Evolutionary conservation across 2,113 vertebrate species (phyloP).

Genomic region (Myiopsitta monachus): DNA sequence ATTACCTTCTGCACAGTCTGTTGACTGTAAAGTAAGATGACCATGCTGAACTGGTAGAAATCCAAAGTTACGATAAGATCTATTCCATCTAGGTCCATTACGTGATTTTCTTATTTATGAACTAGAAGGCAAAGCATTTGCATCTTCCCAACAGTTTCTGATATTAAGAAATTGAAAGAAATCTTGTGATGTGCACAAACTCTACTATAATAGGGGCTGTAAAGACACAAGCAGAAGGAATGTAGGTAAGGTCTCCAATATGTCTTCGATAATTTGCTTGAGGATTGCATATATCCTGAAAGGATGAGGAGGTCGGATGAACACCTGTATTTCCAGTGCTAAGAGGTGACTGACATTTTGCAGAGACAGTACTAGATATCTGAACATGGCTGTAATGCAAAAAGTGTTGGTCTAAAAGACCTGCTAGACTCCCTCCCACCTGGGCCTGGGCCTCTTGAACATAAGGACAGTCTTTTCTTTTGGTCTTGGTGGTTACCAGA

Average conservation of each 20-base stretch:
- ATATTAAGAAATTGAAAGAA: not conserved
- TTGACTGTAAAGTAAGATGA: not conserved
- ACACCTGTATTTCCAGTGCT: not conserved
- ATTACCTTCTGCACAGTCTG: not conserved
- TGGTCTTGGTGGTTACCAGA: not conserved
- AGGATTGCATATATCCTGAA: not conserved
- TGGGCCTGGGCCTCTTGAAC: not conserved
- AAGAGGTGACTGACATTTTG: fast-evolving
- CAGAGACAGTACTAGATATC: not conserved
- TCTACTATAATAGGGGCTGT: not conserved
- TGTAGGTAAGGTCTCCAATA: not conserved
- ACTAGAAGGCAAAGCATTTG: not conserved
- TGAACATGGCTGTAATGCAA: not conserved
- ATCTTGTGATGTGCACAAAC: not conserved
- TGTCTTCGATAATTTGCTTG: not conserved
- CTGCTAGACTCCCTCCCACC: not conserved
- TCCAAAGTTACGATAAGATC: not conserved
- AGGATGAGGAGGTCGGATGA: not conserved
- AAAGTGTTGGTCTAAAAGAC: not conserved
- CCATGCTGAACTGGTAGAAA: not conserved
- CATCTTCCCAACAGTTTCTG: not conserved
- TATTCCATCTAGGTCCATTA: not conserved
- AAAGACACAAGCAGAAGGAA: not conserved
- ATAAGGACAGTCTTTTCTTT: not conserved
- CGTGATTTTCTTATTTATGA: fast-evolving